A percentile compares a stretch with the other conserved stretches of the same genome.
phyloP scores from a whole-genome alignment of 2,888 invertebrate genomes.

The Archaeoteleia sp. region DNA sequence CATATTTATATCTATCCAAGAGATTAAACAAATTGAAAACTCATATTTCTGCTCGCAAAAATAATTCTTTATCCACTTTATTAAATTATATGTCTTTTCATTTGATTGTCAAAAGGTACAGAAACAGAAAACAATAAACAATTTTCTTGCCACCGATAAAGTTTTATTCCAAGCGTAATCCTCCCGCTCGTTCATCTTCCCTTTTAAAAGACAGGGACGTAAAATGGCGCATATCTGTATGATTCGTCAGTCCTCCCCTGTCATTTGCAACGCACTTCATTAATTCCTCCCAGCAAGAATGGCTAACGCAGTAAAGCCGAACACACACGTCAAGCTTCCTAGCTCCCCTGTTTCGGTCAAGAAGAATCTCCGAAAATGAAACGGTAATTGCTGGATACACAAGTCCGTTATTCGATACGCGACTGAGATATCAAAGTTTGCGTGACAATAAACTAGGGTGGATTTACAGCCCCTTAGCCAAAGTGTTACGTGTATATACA shows the following conservation, averaged over 20 bases:
- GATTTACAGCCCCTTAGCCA: slow-evolving; percentile 44
- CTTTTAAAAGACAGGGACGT: slow-evolving; percentile 31
- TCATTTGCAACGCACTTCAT: slow-evolving; percentile 51
- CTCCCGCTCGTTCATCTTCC: slow-evolving; percentile 35
- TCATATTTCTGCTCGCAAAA: slow-evolving; percentile 53
- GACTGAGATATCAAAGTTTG: slow-evolving; percentile 44
- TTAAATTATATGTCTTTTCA: not conserved
- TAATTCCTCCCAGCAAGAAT: slow-evolving; percentile 32
- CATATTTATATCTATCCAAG: no score
- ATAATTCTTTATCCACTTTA: slow-evolving; percentile 62
- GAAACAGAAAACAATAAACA: no score
- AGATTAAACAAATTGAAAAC: no score
- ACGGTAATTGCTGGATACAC: slow-evolving; percentile 52
- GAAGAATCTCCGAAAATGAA: slow-evolving; percentile 44
- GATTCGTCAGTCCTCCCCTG: slow-evolving; percentile 40
- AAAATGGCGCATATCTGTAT: slow-evolving; percentile 37
- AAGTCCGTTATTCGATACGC: slow-evolving; percentile 45
- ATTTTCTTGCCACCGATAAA: no score
- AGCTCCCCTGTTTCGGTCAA: slow-evolving; percentile 14
- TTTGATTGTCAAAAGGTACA: no score
- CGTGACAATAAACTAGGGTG: slow-evolving; percentile 52
- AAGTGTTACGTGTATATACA: slow-evolving; percentile 31
- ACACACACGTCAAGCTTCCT: slow-evolving; percentile 17
- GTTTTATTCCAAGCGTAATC: no score
- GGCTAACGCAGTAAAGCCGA: slow-evolving; percentile 23